Percentiles rank a stretch among this genome's conserved stretches.
phyloP scores from a whole-genome alignment of 2,113 vertebrate species.

The Geococcyx californianus region DNA sequence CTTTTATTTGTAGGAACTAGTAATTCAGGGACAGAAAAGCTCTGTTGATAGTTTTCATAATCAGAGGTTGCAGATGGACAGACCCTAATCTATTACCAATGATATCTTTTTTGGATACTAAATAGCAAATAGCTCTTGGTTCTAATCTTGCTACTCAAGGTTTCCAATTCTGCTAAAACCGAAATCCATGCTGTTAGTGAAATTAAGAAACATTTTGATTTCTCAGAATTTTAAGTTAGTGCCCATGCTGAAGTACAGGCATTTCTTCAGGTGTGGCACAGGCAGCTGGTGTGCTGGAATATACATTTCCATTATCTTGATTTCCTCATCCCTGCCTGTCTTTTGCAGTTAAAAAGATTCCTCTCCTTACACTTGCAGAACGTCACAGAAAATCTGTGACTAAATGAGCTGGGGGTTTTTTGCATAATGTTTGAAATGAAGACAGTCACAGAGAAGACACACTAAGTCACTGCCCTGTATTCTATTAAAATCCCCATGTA shows the following conservation, averaged over 20 bases:
- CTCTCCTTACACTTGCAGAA: neutral
- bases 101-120: neutral
- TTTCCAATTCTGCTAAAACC: neutral
- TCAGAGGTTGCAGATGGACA: neutral
- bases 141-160: neutral
- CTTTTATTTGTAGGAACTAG: neutral
- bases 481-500: neutral
- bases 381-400: neutral
- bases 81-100: neutral
- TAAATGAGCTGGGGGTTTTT: neutral
- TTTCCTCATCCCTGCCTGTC: neutral
- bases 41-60: neutral
- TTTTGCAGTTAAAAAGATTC: neutral
- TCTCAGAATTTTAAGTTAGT: neutral
- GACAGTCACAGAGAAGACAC: neutral
- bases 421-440: neutral
- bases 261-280: neutral
- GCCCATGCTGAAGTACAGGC: neutral
- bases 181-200: neutral
- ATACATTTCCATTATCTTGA: neutral
- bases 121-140: neutral
- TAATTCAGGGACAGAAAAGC: neutral
- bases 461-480: neutral
- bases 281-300: neutral
- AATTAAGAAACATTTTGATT: neutral